These are phyloP conservation scores for Lepidurus couesii DNA, from an alignment of 1,140 invertebrate genomes.

Conservation along the genomic window DNA sequence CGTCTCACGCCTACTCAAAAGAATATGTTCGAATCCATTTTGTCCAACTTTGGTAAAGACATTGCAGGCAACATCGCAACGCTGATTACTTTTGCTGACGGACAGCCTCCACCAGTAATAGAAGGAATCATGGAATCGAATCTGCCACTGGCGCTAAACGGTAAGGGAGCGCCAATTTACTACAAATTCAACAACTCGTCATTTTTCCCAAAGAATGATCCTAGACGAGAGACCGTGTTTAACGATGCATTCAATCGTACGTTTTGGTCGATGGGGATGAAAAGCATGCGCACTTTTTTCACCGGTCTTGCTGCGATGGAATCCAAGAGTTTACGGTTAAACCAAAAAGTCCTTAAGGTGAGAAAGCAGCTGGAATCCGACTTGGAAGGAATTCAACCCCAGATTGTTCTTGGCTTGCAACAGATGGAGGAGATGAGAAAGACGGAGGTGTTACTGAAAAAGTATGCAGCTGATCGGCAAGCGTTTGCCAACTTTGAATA, in stretches of 20 bases:
- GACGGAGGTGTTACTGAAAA: neutral
- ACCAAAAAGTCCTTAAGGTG: neutral
- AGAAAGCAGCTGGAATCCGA: slow-evolving; percentile 4
- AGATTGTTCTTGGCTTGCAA: neutral
- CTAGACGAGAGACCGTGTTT: neutral
- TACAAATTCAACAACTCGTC: slow-evolving; percentile 32
- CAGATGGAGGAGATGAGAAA: neutral
- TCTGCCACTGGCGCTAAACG: slow-evolving; percentile 2
- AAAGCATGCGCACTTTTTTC: neutral
- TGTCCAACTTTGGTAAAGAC: slow-evolving; percentile 31
- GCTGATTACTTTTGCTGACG: slow-evolving; percentile 30
- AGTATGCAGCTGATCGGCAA: neutral
- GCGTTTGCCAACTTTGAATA: neutral
- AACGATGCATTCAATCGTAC: neutral
- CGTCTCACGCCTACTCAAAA: slow-evolving; percentile 20
- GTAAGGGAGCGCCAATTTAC: neutral
- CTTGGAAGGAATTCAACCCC: slow-evolving; percentile 14
- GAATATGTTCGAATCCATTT: slow-evolving; percentile 25
- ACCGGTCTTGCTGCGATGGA: neutral
- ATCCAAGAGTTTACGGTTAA: neutral
- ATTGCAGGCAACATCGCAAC: slow-evolving; percentile 22
- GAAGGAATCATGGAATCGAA: neutral
- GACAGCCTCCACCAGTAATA: neutral
- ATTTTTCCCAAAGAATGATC: slow-evolving; percentile 19
- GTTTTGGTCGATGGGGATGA: slow-evolving; percentile 16